phyloP scores from a whole-genome alignment of 2,797 vertebrate genomes.

The Pithecia hirsuta region DNA sequence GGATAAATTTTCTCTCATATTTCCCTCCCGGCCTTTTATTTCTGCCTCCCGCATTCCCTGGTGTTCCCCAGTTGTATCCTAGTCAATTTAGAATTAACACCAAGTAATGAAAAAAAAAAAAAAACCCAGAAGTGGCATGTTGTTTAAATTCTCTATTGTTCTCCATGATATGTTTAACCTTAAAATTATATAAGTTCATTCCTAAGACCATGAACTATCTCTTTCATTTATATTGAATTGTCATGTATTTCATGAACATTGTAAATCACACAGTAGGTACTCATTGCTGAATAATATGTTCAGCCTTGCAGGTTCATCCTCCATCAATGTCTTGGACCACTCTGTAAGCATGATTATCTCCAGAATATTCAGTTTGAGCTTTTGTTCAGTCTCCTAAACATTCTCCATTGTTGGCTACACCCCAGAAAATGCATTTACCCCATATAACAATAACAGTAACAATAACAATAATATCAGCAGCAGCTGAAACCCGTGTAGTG shows the following conservation, averaged over 20 bases:
- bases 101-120: background rate
- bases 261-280: background rate
- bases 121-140: background rate
- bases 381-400: background rate
- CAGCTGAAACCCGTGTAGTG: background rate
- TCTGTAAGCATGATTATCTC: accelerated
- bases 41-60: accelerated
- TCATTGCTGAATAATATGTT: accelerated
- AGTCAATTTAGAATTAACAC: background rate
- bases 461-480: too few species aligned
- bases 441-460: background rate
- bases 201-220: accelerated
- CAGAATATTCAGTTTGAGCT: background rate
- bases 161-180: background rate
- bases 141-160: background rate
- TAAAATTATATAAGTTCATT: accelerated
- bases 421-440: background rate
- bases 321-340: background rate
- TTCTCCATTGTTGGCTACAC: background rate
- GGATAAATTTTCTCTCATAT: background rate
- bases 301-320: background rate
- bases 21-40: background rate
- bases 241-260: accelerated
- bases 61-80: background rate
- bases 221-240: background rate